Conservation (phyloP, 2,888 invertebrate genomes). For the Aethes cnicana region DNA sequence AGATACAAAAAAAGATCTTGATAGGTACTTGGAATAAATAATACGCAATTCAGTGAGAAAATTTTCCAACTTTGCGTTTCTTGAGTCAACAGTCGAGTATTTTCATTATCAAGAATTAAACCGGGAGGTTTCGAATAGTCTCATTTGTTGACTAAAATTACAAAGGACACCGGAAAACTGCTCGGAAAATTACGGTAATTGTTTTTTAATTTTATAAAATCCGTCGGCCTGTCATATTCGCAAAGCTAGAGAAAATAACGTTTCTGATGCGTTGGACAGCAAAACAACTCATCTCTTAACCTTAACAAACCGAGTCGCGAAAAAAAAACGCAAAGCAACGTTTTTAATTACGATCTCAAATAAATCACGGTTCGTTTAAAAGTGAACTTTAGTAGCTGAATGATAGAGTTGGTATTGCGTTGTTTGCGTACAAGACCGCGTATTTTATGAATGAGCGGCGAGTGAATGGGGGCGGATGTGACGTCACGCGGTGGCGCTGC, state of each 20-base stretch:
- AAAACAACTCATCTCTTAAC: conserved; percentile 26
- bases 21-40: too few species aligned
- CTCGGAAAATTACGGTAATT: too few species aligned
- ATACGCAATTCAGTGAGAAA: too few species aligned
- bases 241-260: conserved; percentile 10
- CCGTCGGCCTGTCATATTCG: not conserved
- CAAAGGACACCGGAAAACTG: too few species aligned
- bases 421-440: conserved; percentile 1
- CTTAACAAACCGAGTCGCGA: conserved; percentile 28
- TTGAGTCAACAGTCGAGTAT: too few species aligned
- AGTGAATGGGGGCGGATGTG: conserved; percentile 67
- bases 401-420: not conserved
- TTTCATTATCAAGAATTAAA: too few species aligned
- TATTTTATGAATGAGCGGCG: conserved; percentile 66
- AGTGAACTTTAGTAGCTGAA: not conserved
- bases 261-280: not conserved
- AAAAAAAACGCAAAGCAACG: conserved; percentile 24
- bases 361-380: not conserved
- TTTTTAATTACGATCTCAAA: conserved; percentile 17
- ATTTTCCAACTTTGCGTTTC: too few species aligned
- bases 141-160: too few species aligned
- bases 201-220: too few species aligned
- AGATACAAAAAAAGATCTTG: too few species aligned
- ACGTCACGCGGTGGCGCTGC: conserved; percentile 56
- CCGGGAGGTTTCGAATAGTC: too few species aligned